Evolutionary conservation across 2,888 invertebrate genomes (phyloP), one percentile per base, ranked within the genome.

Genomic region (Syrista parreyssii): DNA sequence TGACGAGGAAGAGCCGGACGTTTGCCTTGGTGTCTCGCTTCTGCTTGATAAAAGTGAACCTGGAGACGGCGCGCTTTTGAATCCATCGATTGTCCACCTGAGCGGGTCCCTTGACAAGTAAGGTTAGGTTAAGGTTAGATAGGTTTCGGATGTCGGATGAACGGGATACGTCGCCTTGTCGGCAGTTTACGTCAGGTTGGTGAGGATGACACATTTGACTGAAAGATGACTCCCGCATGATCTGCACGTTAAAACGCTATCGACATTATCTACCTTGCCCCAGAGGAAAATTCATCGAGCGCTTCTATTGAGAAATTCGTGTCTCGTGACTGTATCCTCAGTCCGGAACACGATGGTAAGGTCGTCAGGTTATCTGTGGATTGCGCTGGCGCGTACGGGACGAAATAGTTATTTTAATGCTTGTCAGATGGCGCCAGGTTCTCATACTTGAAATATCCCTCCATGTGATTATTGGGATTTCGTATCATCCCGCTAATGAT

Each of bases 171-270:
- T 55, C 55, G 55, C 55, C 23, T 55, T 23, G 6, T 32, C 55
- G 74, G 15, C 31, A 15, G 74, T n/a, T 32, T 73, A 75, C 32
- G 82, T 75, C 82, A 80, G 79, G 77, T 79, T 78, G 30, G n/a
- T 31, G 68, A 74, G 30, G 68, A 75, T 31, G 68, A 68, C 68
- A 32, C 30, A 33, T 15, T 15, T 36, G 55, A 68, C 33, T 83
- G 85, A 84, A 76, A 84, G 85, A 85, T 84, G 78, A 79, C 33
- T 73, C 74, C 77, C 79, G 81, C 83, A 79, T 72, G 83, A 81
- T 78, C 76, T 75, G 80, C 80, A 81, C 79, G 80, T 76, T 23
- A 76, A 84, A 83, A 74, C 78, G 78, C 80, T 75, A 80, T 81
- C 79, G 76, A 74, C 74, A 71, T 23, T 55, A 30, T 71, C 76